Percentiles rank a stretch among this genome's conserved stretches.
Conservation (phyloP, 92 coral and sea anemone species). For the Phymanthus crucifer region DNA sequence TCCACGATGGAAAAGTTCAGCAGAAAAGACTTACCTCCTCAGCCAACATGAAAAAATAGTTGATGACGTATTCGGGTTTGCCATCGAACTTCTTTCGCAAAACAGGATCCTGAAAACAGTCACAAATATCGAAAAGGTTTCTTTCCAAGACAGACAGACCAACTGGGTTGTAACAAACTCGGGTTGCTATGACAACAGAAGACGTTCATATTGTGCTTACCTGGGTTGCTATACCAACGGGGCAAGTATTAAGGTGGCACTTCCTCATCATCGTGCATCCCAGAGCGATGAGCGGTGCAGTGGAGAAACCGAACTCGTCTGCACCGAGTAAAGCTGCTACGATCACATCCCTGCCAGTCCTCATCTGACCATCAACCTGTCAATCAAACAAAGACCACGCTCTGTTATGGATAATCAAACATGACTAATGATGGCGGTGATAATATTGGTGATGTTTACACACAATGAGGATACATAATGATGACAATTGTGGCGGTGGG, state of each 20-base stretch:
- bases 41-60: slow-evolving; percentile 95
- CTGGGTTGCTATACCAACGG: slow-evolving; percentile 99
- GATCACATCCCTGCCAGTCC: slow-evolving; percentile 94
- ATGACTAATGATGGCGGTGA: neutral
- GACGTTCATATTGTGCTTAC: slow-evolving; percentile 46
- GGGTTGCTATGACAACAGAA: too few species aligned
- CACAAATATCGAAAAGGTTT: neutral
- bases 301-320: slow-evolving; percentile 94
- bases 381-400: neutral
- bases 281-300: slow-evolving; percentile 93
- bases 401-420: too few species aligned
- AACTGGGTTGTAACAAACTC: too few species aligned
- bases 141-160: neutral
- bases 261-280: slow-evolving; percentile 99
- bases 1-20: neutral
- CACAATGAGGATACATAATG: too few species aligned
- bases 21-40: slow-evolving; percentile 74
- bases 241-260: slow-evolving; percentile 96
- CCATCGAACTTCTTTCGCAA: slow-evolving; percentile 95
- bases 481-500: neutral
- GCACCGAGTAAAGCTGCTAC: slow-evolving; percentile 92
- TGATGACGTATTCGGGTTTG: slow-evolving; percentile 91
- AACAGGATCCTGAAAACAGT: slow-evolving; percentile 70
- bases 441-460: neutral
- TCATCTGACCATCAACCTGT: slow-evolving; percentile 90